Conservation (phyloP, 2,888 invertebrate genomes). For the Phorcus lineatus region DNA sequence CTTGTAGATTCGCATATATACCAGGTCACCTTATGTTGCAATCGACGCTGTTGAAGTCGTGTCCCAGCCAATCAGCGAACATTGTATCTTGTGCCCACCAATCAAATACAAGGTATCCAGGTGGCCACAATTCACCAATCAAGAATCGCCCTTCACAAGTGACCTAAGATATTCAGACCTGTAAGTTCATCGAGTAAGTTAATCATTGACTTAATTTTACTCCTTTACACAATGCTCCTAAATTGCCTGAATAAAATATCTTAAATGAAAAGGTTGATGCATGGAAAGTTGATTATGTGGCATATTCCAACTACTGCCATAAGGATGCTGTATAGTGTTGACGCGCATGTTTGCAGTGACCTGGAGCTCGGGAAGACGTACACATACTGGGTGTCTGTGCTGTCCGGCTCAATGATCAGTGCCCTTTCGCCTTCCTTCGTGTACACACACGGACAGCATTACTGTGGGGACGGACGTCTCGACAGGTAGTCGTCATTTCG, state of each 20-base stretch:
- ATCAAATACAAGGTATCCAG: conserved; percentile 57
- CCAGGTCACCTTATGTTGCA: conserved; percentile 54
- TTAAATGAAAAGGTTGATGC: neutral
- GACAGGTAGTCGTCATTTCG: conserved; percentile 48
- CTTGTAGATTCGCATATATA: conserved; percentile 56
- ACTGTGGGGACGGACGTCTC: conserved; percentile 65
- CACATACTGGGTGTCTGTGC: conserved; percentile 52
- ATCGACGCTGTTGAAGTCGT: conserved; percentile 66
- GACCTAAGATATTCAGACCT: conserved; percentile 46
- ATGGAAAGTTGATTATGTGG: neutral
- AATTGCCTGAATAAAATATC: too few relatives aligned
- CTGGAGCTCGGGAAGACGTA: conserved; percentile 50
- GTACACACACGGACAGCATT: conserved; percentile 59
- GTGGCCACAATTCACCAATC: conserved; percentile 51
- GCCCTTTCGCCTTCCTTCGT: conserved; percentile 54
- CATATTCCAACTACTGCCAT: too few relatives aligned
- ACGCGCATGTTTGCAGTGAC: conserved; percentile 41
- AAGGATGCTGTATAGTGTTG: too few relatives aligned
- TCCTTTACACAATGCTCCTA: too few relatives aligned
- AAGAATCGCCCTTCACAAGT: conserved; percentile 31
- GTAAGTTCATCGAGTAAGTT: conserved; percentile 40
- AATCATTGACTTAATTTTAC: too few relatives aligned
- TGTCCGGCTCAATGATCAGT: conserved; percentile 44
- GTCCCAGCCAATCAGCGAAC: conserved; percentile 44
- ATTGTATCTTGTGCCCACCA: conserved; percentile 52